Conservation (phyloP, 1,140 invertebrate species). For the Coptotermes formosanus region DNA sequence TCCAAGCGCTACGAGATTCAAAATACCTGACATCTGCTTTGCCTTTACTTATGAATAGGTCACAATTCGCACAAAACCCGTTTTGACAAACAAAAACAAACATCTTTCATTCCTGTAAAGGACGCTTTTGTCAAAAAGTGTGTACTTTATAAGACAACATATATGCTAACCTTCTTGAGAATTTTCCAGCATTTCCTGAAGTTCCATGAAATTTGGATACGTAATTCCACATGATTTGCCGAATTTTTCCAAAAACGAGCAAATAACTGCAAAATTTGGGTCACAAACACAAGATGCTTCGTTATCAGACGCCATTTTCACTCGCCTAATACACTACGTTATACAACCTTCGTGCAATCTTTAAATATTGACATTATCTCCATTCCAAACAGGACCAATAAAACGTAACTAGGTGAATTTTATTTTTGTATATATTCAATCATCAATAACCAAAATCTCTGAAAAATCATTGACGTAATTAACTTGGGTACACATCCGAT, state of each 20-base stretch:
- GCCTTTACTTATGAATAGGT: background rate
- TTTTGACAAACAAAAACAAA: conserved; percentile 6
- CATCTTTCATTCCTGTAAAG: background rate
- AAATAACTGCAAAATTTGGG: conserved; percentile 94
- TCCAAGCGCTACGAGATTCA: background rate
- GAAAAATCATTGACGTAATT: background rate
- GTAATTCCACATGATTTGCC: conserved; percentile 74
- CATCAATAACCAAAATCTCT: background rate
- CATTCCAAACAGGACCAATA: background rate
- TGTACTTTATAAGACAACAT: background rate
- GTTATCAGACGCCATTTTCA: conserved; percentile 79
- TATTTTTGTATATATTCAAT: background rate
- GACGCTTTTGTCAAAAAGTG: conserved; percentile 7
- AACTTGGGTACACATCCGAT: background rate
- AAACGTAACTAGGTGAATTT: background rate
- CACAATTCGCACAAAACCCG: background rate
- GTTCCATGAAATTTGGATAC: conserved; percentile 71
- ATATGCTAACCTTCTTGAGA: conserved; percentile 72
- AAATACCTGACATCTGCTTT: background rate
- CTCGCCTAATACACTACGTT: conserved; percentile 20
- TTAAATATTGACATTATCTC: background rate
- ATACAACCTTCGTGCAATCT: background rate
- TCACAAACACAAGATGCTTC: conserved; percentile 86
- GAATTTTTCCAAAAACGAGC: conserved; percentile 89
- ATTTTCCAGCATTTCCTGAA: conserved; percentile 87